Base-by-base conservation (phyloP, 2,888 invertebrate species). In the Steinernema carpocapsae region DNA sequence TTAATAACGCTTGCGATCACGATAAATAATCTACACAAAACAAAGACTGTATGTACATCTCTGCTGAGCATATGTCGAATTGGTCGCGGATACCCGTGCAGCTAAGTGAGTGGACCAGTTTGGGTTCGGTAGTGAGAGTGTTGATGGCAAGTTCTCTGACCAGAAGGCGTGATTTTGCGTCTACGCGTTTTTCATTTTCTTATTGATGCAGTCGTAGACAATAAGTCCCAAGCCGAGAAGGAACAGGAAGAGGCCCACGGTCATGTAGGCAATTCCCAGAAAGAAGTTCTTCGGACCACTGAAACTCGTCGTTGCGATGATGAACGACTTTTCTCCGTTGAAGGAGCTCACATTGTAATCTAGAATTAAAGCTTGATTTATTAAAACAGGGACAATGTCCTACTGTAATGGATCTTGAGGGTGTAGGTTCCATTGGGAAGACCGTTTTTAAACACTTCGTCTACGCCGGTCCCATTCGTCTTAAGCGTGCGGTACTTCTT, bases 271-370 rank as follows among this genome's bases (percentile, higher is more conserved):
- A 79, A 96, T 94, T 52, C 97, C 97, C 32, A 99, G 91, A 90
- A 99, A 97, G 4, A 95, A 94, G 89, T 99, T 97, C 90, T 96
- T 97, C 26, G 97, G 97, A 64, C 97, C 97, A 59, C 97, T 90
- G 82, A 97, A 91, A 0, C 96, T 97, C 0, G 97, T 96, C 4
- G 95, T 97, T 71, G 97, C 95, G 76, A 99, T 91, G 83, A 97
- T 93, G 91, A 99, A 93, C 71, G 93, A 91, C 88, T 99, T 99
- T 1, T 92, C 92, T n/a, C 97, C 97, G 86, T 93, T 92, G 90
- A 97, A 99, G 73, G 92, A 92, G 1, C 91, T 92, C 29, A 97
- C 97, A 2, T 94, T 93, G 89, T 95, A 99, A 80, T 87, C 90
- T 90, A 72, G 71, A 72, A 12, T 42, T 37, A 10, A 6, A 26